phyloP scores from a whole-genome alignment of 2,888 invertebrate species.

The Tinea semifulvella region DNA sequence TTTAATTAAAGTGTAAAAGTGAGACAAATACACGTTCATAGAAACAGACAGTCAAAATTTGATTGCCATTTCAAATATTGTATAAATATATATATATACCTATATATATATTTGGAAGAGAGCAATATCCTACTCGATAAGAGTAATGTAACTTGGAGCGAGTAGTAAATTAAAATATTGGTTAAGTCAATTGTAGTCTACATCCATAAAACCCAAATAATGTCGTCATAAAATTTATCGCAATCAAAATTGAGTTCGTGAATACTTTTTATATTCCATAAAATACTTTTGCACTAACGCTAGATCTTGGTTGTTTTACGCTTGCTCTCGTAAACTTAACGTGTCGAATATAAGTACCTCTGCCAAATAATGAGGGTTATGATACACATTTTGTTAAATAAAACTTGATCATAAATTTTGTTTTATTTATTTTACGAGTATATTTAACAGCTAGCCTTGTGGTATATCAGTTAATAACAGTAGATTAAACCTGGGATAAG shows the following conservation, averaged over 20 bases:
- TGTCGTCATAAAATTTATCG: slow-evolving; percentile 28
- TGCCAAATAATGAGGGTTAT: slow-evolving; percentile 7
- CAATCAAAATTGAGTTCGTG: slow-evolving; percentile 30
- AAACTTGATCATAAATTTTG: not conserved
- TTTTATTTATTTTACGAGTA: not conserved
- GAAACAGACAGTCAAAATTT: too few relatives aligned
- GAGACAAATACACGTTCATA: too few relatives aligned
- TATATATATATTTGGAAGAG: too few relatives aligned
- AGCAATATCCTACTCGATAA: too few relatives aligned
- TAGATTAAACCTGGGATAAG: too few relatives aligned
- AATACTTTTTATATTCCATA: slow-evolving; percentile 29
- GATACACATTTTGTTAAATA: slow-evolving; percentile 7
- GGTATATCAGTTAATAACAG: too few relatives aligned
- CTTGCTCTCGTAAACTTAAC: slow-evolving; percentile 22
- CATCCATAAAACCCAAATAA: slow-evolving; percentile 26
- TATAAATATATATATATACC: too few relatives aligned
- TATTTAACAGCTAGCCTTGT: too few relatives aligned
- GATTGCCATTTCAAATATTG: too few relatives aligned
- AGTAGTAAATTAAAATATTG: slow-evolving; percentile 8
- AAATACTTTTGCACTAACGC: slow-evolving; percentile 30
- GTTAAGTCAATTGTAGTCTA: slow-evolving; percentile 21
- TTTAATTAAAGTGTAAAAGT: too few relatives aligned
- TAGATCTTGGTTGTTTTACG: slow-evolving; percentile 20
- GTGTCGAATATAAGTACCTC: slow-evolving; percentile 16
- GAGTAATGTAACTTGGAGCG: too few relatives aligned